Percentiles rank a stretch among this genome's conserved stretches.
These are phyloP conservation scores for Diadegma fenestrale DNA, from an alignment of 2,888 invertebrate genomes.

Conservation along the genomic window DNA sequence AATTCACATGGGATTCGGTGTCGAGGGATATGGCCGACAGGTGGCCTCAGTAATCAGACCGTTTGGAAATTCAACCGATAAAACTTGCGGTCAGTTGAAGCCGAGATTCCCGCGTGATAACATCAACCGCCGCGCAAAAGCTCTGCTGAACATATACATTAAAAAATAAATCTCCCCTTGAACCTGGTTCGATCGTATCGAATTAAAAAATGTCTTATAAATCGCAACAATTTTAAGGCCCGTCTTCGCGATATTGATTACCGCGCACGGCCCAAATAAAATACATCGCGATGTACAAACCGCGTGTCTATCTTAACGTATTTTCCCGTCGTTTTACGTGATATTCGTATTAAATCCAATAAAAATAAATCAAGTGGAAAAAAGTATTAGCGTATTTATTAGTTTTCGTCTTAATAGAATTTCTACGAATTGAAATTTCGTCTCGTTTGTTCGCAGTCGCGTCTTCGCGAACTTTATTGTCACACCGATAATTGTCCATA, in stretches of 20 bases:
- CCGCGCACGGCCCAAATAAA: background rate
- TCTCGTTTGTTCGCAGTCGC: constrained; percentile 33
- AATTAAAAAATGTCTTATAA: constrained; percentile 20
- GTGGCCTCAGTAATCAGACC: constrained; percentile 3
- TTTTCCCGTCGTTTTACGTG: constrained; percentile 24
- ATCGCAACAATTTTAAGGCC: constrained; percentile 50
- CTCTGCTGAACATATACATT: constrained; percentile 24
- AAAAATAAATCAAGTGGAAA: background rate
- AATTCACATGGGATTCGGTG: background rate
- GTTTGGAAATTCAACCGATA: background rate
- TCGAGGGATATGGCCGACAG: background rate
- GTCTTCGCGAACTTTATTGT: background rate
- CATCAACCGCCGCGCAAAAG: constrained; percentile 53
- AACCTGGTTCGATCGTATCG: constrained; percentile 35
- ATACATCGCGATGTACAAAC: constrained; percentile 23
- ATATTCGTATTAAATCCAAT: constrained; percentile 25
- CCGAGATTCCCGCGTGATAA: constrained; percentile 57
- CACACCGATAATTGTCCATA: constrained; percentile 37
- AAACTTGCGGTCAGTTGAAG: constrained; percentile 44
- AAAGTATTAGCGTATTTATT: background rate
- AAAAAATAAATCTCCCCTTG: constrained; percentile 1
- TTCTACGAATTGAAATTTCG: constrained; percentile 26
- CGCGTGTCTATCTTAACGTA: constrained; percentile 27
- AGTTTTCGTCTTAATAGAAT: constrained; percentile 56
- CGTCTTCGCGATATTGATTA: constrained; percentile 23